A percentile compares a stretch with the other conserved stretches of the same genome.
Evolutionary conservation across 2,113 vertebrate species (phyloP).

Genomic region (Mystacornis crossleyi): DNA sequence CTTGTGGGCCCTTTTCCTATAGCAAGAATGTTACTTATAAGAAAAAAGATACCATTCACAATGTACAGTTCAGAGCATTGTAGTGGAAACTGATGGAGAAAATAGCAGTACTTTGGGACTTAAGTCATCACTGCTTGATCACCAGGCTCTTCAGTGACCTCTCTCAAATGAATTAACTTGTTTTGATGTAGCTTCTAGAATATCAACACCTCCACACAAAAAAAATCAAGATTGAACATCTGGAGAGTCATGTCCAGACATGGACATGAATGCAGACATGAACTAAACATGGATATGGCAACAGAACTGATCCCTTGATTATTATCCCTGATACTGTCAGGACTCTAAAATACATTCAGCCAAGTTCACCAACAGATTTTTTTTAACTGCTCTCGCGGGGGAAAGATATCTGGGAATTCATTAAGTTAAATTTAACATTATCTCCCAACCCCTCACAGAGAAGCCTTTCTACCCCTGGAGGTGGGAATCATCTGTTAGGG

Average conservation of each 20-base stretch:
- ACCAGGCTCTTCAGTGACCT: background rate
- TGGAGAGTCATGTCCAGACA: background rate
- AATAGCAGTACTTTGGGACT: background rate
- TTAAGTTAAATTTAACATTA: background rate
- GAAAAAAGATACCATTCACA: accelerated
- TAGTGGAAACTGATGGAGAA: background rate
- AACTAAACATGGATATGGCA: background rate
- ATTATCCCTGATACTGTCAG: background rate
- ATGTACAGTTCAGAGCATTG: background rate
- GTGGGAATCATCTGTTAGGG: background rate
- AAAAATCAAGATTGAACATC: background rate
- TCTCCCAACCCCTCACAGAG: background rate
- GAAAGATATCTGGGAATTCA: background rate
- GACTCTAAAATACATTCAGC: background rate
- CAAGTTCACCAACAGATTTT: background rate
- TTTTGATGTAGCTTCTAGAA: background rate
- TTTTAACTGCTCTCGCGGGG: background rate
- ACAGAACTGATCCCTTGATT: background rate
- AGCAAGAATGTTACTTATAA: background rate
- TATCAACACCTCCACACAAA: background rate
- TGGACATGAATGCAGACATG: background rate
- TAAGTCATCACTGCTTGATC: background rate
- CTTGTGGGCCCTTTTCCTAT: conserved; percentile 23
- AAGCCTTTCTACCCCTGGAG: background rate
- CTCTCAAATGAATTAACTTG: background rate